phyloP scores from a whole-genome alignment of 2,113 vertebrate species.

The Mustela lutreola region DNA sequence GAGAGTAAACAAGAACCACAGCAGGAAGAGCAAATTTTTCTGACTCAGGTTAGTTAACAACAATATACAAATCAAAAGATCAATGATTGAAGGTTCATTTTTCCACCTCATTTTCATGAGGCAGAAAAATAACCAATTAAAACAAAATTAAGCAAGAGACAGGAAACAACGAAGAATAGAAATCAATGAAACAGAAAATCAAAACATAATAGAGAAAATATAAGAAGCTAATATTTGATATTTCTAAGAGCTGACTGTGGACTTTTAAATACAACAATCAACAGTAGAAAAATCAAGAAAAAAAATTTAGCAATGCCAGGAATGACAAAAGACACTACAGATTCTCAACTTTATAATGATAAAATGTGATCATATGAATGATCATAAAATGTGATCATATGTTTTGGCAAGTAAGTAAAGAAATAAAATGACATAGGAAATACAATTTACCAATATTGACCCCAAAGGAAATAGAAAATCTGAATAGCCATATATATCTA shows the following conservation, averaged over 20 bases:
- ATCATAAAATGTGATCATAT: no score
- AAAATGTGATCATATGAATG: background rate
- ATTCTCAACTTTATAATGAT: background rate
- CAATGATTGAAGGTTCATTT: background rate
- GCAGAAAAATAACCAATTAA: background rate
- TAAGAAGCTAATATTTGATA: background rate
- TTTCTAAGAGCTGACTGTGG: no score
- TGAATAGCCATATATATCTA: background rate
- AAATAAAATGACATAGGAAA: background rate
- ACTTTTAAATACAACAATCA: background rate
- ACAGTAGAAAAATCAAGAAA: background rate
- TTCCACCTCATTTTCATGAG: background rate
- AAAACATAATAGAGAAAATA: background rate
- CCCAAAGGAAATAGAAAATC: background rate
- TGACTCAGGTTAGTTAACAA: background rate
- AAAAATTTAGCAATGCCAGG: background rate
- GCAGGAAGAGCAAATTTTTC: background rate
- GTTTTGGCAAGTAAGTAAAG: background rate
- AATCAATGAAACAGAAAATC: background rate
- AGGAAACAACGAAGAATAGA: background rate
- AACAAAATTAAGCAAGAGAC: background rate
- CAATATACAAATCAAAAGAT: background rate
- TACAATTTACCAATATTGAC: background rate
- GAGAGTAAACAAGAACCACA: no score
- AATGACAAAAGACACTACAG: background rate